Evolutionary conservation across 1,140 invertebrate genomes (phyloP), one percentile per base, ranked within the genome.

Genomic region (Mizuhopecten yessoensis): DNA sequence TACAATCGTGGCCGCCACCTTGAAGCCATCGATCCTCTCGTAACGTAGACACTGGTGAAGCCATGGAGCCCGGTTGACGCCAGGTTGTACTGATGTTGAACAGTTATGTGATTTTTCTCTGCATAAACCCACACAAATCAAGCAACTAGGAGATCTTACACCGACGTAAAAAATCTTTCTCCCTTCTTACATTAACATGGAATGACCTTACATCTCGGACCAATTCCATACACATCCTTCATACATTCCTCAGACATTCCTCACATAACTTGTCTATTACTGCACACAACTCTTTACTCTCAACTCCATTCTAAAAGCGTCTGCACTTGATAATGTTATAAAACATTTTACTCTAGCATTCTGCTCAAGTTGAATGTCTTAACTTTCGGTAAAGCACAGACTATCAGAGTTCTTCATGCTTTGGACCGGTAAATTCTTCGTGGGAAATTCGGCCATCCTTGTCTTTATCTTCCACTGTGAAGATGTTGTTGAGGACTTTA

Each of bases 371-470:
- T 45, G 3, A 75, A n/a, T 75, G 57, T 75, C 57, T 75, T n/a
- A n/a, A n/a, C n/a, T n/a, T n/a, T 75, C 29, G 57, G 57, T 13
- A 45, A 17, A 45, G 17, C n/a, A 39, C 5, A 45, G 17, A 39
- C 36, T 39, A 13, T 98, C 98, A 99, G 94, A 99, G 97, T 97
- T 99, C 99, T 96, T 99, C 99, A 97, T 99, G 99, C 96, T 99
- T 99, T 33, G 99, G 99, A 5, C 99, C 99, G 33, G 98, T 98
- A 97, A 99, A 99, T 96, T 99, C 99, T 39, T 98, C 98, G 96
- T 99, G 98, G 89, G 98, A 99, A 94, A 99, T 99, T 97, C 98
- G 99, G 42, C 99, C 99, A 34, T 95, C 94, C 90, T 93, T 94
- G 57, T 95, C 91, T 34, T 92, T 94, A 87, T 95, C 94, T 97